Percentiles rank a stretch among this genome's conserved stretches.
Conservation (phyloP, 2,113 vertebrate species). For the Muscicapa adusta region DNA sequence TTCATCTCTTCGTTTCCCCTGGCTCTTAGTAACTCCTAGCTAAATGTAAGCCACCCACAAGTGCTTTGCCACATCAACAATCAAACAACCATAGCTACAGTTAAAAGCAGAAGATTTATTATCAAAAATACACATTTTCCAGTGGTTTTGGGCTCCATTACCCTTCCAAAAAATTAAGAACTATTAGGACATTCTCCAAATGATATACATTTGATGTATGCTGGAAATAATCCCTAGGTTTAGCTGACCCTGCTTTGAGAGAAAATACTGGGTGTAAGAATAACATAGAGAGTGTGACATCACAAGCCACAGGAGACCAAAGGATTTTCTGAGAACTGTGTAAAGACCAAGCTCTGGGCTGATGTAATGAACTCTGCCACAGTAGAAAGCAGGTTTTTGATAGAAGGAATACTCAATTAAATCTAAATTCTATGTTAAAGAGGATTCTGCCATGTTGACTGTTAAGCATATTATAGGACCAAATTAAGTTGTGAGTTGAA, state of each 20-base stretch:
- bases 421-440: background rate
- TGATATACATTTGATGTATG: background rate
- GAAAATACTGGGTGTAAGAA: background rate
- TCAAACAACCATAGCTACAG: background rate
- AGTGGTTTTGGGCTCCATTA: background rate
- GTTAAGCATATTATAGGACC: background rate
- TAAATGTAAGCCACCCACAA: background rate
- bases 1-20: background rate
- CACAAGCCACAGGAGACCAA: background rate
- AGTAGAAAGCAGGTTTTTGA: background rate
- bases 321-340: background rate
- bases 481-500: background rate
- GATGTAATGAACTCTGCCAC: background rate
- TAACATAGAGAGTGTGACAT: background rate
- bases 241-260: background rate
- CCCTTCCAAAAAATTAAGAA: background rate
- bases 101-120: background rate
- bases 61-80: background rate
- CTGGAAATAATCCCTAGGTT: background rate
- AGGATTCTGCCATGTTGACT: background rate
- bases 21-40: background rate
- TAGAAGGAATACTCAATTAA: background rate
- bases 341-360: background rate
- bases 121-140: background rate
- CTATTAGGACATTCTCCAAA: background rate